Evolutionary conservation across 1,140 invertebrate genomes (phyloP).

Genomic region (Drosophila teissieri): DNA sequence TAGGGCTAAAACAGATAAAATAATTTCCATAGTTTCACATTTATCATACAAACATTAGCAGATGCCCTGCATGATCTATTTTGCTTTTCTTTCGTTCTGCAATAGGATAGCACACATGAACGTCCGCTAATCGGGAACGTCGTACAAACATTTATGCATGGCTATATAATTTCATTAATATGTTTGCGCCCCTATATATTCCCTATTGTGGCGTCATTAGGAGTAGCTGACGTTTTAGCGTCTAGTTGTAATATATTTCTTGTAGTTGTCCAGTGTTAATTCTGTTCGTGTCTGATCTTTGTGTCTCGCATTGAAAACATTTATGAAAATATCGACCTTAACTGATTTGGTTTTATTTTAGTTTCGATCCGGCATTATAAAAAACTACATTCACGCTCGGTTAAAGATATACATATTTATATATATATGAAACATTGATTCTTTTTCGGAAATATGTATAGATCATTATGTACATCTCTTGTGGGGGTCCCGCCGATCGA

Average conservation of each 20-base stretch:
- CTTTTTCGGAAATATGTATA: conserved; percentile 22
- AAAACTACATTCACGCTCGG: conserved; percentile 15
- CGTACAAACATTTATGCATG: conserved; percentile 30
- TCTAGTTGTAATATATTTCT: conserved; percentile 19
- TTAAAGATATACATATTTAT: conserved; percentile 10
- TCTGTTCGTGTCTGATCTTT: conserved; percentile 39
- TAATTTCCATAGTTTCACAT: conserved; percentile 78
- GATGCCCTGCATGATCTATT: conserved; percentile 42
- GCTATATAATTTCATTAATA: conserved; percentile 39
- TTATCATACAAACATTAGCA: conserved; percentile 52
- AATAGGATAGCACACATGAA: conserved; percentile 63
- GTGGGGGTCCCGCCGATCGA: conserved; percentile 9
- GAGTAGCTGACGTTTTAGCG: conserved; percentile 43
- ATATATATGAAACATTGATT: conserved; percentile 13
- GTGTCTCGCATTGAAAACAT: conserved; percentile 44
- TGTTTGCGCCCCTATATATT: conserved; percentile 12
- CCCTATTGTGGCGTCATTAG: conserved; percentile 58
- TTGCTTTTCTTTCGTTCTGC: conserved; percentile 35
- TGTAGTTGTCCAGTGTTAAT: conserved; percentile 33
- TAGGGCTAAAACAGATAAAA: conserved; percentile 74
- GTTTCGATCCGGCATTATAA: conserved; percentile 23
- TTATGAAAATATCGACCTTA: conserved; percentile 67
- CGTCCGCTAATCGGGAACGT: conserved; percentile 21
- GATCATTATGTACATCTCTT: conserved; percentile 44
- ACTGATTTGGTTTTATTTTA: conserved; percentile 38